Base-by-base conservation (phyloP, 2,888 invertebrate genomes). In the Alloplasta piceator region DNA sequence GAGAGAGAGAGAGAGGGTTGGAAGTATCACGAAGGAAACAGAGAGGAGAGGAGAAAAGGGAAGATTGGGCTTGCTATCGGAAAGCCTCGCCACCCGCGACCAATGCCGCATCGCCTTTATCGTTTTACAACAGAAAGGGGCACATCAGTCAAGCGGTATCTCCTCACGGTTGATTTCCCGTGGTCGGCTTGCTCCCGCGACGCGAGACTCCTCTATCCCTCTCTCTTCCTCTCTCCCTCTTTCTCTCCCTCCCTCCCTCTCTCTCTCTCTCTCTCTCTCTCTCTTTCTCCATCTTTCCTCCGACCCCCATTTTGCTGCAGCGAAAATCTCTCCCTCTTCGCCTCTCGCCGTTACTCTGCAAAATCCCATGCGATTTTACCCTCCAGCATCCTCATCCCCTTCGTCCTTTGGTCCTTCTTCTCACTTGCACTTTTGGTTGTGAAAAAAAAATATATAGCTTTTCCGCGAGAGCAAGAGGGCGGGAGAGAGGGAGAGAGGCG, bases 141-240 rank as follows among this genome's bases (percentile, higher is more conserved):
- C 92, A 91, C 92, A 92, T 92, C 92, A 92, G 92, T 92, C 92
- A 92, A 91, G 89, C 90, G 91, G 90, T 92, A 92, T 92, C 92
- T 92, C 91, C 92, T 92, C 92, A 92, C 92, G 92, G 89, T 92
- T 92, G 92, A 92, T 92, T 92, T 92, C 92, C 92, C 92, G 92
- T 91, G 90, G 92, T 87, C 91, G 90, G 43, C 46, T 50, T 90
- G 86, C 72, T 67, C 80, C 87, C 86, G 87, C 81, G 80, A 70
- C 82, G 84, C 79, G 84, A 73, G 78, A 79, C 84, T 79, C 77
- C 82, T 82, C 75, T 55, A 36, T 72, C 63, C 72, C 58, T 55
- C 38, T 38, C 72, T n/a, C n/a, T n/a, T n/a, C n/a, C n/a, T n/a
- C n/a, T n/a, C n/a, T n/a, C n/a, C n/a, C n/a, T n/a, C n/a, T 38